A percentile compares a stretch with the other conserved stretches of the same genome.
These are phyloP conservation scores for Erebia aethiops DNA, from an alignment of 2,888 invertebrate genomes.

Conservation along the genomic window DNA sequence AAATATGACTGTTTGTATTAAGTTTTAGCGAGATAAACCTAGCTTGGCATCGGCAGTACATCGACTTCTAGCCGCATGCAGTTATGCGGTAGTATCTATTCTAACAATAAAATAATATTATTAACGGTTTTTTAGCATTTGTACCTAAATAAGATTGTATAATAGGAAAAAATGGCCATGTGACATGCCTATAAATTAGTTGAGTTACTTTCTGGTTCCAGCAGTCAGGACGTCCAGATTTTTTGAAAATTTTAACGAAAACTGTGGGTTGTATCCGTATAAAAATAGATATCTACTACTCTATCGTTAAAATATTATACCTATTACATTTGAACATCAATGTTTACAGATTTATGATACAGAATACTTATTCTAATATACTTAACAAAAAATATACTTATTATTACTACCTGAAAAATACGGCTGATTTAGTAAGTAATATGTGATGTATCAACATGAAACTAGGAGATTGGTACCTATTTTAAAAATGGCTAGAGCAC, in stretches of 20 bases:
- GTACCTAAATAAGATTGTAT: too few species aligned
- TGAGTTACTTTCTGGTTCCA: too few species aligned
- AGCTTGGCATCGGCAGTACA: constrained; percentile 3
- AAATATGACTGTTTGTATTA: constrained; percentile 1
- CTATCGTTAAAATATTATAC: too few species aligned
- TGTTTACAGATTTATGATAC: too few species aligned
- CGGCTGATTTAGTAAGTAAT: too few species aligned
- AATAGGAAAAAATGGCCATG: background rate
- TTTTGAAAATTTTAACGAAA: background rate
- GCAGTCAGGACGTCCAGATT: background rate
- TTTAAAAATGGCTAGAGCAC: constrained; percentile 24
- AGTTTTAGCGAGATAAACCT: constrained; percentile 1
- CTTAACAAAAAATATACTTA: too few species aligned
- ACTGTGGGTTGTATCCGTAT: background rate
- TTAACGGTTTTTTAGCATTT: background rate
- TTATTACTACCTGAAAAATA: too few species aligned
- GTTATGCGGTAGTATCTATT: background rate
- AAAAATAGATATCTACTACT: background rate
- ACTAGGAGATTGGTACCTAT: constrained; percentile 41
- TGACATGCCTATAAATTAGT: background rate
- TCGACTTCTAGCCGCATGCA: background rate
- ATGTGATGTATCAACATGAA: background rate
- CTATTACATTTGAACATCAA: too few species aligned
- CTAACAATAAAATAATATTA: background rate
- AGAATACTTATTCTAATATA: too few species aligned